phyloP scores from a whole-genome alignment of 2,113 vertebrate genomes.

The Reinhardtius hippoglossoides region DNA sequence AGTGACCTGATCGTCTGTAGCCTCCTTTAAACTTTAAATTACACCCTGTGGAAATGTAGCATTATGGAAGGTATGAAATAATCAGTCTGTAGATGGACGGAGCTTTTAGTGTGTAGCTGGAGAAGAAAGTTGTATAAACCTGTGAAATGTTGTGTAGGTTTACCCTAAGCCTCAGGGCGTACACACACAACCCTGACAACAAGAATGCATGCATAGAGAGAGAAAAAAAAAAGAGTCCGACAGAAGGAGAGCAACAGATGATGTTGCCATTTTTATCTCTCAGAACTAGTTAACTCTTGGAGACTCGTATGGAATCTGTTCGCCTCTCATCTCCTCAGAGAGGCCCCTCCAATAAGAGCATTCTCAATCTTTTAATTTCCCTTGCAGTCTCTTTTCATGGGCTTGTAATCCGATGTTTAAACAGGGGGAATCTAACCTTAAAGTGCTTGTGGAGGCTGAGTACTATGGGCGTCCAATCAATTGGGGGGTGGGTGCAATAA shows the following conservation, averaged over 20 bases:
- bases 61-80: conserved; percentile 12
- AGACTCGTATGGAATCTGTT: conserved; percentile 37
- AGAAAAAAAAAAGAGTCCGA: not conserved
- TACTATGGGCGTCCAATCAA: conserved; percentile 60
- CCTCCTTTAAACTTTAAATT: not conserved
- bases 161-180: conserved; percentile 12
- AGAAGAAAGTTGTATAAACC: not conserved
- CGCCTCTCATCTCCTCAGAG: conserved; percentile 47
- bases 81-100: not conserved
- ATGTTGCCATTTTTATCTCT: conserved; percentile 26
- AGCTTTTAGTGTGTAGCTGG: not conserved
- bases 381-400: conserved; percentile 45
- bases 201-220: not conserved
- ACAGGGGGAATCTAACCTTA: conserved; percentile 61
- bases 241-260: conserved; percentile 23
- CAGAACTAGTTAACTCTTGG: conserved; percentile 42
- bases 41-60: conserved; percentile 14
- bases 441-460: conserved; percentile 62
- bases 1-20: not conserved
- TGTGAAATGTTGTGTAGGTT: conserved; percentile 7
- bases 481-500: conserved; percentile 56
- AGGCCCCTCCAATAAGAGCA: conserved; percentile 50
- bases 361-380: conserved; percentile 62
- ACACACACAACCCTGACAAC: not conserved
- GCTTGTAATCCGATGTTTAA: conserved; percentile 73